Evolutionary conservation across 2,113 vertebrate genomes (phyloP), one percentile per base, ranked within the genome.

Genomic region (Hemichromis elongatus): DNA sequence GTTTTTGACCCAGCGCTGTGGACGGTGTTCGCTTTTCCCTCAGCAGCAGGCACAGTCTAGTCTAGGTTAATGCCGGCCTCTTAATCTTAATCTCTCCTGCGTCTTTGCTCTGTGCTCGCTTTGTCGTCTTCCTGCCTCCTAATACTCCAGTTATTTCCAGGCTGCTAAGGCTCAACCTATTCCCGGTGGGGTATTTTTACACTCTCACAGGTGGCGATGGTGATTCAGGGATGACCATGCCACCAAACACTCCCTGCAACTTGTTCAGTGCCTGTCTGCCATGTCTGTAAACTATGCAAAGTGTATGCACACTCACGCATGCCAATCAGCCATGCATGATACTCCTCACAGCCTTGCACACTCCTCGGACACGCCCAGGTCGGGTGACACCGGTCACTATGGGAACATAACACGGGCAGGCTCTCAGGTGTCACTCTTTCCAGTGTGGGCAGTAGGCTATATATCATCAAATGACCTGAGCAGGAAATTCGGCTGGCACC

Each of bases 301-400:
- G 55, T 8, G 30, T 82, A 86, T 86, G 68, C 75, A 42, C 88
- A 79, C 84, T 85, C 81, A 86, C 79, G 79, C 68, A 89, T 37
- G 80, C 18, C 40, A 18, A 84, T 88, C 83, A 88, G 86, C 83
- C 78, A 77, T 86, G 90, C 86, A 83, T 87, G 83, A 84, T 52
- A 75, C 42, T 28, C 26, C 40, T 18, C 21, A 28, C 40, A 70
- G 70, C 45, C 87, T 86, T 45, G 61, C 70, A 86, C 68, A 84
- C 80, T 77, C 77, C n/a, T 59, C 19, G 37, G 90, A 89, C 91
- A 90, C 90, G 3, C 94, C 94, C 88, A 5, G 89, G 83, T 94
- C 85, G 86, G 90, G 85, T 95, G 95, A 92, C 93, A 89, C 28
- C n/a, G 61, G 92, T 95, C 87, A 55, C 92, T 86, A 95, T 92